Evolutionary conservation across 2,113 vertebrate genomes (phyloP).

Genomic region (Dasyornis broadbenti): DNA sequence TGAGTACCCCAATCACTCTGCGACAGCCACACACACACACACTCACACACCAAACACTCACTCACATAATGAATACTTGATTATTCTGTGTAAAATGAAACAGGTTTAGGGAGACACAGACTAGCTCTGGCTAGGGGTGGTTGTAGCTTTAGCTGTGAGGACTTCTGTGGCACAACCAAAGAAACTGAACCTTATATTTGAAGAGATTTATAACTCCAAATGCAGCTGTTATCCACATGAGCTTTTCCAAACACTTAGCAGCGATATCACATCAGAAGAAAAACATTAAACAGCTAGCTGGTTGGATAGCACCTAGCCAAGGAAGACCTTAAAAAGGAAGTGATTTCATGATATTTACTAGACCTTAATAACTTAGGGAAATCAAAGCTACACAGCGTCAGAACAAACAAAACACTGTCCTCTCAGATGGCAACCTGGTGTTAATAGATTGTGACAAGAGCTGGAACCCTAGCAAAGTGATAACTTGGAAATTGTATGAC

Average conservation of each 20-base stretch:
- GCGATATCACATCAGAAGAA: neutral
- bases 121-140: neutral
- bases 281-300: neutral
- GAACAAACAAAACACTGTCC: neutral
- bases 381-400: neutral
- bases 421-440: neutral
- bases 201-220: neutral
- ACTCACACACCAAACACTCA: neutral
- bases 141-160: neutral
- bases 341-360: neutral
- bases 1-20: conserved; percentile 18
- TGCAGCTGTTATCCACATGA: neutral
- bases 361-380: neutral
- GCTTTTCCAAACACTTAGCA: neutral
- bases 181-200: neutral
- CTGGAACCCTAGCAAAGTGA: neutral
- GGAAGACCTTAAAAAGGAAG: neutral
- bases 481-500: neutral
- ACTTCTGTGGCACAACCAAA: neutral
- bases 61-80: conserved; percentile 4
- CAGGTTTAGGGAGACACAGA: neutral
- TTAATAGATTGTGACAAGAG: neutral
- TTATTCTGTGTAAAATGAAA: conserved; percentile 1
- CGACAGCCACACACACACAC: neutral
- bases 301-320: neutral